Evolutionary conservation across 2,797 vertebrate genomes (phyloP).

Genomic region (Coranthus polyacanthus): DNA sequence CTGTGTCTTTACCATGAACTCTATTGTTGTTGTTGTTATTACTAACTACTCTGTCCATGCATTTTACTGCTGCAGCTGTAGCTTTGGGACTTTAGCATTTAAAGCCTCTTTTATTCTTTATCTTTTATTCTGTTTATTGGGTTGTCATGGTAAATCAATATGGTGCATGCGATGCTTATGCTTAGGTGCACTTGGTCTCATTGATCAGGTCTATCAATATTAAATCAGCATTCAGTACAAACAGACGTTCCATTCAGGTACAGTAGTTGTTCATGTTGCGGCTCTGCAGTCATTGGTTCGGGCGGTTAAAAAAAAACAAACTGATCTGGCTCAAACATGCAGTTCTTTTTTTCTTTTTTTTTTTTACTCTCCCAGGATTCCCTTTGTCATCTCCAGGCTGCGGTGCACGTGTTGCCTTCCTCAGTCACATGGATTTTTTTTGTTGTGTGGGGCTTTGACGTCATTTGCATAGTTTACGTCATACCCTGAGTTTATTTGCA

Average conservation of each 20-base stretch:
- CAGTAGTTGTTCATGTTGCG: neutral
- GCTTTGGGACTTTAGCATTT: neutral
- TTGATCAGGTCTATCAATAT: neutral
- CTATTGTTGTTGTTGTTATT: too few relatives aligned
- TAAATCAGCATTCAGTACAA: neutral
- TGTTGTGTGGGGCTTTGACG: slow-evolving; percentile 4
- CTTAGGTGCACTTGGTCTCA: slow-evolving; percentile 4
- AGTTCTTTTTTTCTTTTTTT: slow-evolving; percentile 9
- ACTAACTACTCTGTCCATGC: too few relatives aligned
- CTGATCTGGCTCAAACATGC: slow-evolving; percentile 31
- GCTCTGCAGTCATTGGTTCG: slow-evolving; percentile 9
- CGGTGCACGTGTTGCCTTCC: slow-evolving; percentile 15
- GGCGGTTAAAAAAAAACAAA: slow-evolving; percentile 5
- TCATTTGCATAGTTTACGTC: slow-evolving; percentile 25
- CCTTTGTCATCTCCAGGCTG: slow-evolving; percentile 18
- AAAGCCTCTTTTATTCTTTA: too few relatives aligned
- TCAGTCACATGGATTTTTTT: slow-evolving; percentile 24
- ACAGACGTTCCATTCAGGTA: neutral
- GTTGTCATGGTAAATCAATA: neutral
- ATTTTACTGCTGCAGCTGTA: neutral
- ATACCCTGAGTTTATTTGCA: slow-evolving; percentile 22
- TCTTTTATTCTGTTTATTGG: neutral
- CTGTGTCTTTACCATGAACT: too few relatives aligned
- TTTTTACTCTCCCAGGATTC: slow-evolving; percentile 29
- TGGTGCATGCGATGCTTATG: neutral